These are phyloP conservation scores for Fabriciana adippe DNA, from an alignment of 2,888 invertebrate species.

Conservation along the genomic window DNA sequence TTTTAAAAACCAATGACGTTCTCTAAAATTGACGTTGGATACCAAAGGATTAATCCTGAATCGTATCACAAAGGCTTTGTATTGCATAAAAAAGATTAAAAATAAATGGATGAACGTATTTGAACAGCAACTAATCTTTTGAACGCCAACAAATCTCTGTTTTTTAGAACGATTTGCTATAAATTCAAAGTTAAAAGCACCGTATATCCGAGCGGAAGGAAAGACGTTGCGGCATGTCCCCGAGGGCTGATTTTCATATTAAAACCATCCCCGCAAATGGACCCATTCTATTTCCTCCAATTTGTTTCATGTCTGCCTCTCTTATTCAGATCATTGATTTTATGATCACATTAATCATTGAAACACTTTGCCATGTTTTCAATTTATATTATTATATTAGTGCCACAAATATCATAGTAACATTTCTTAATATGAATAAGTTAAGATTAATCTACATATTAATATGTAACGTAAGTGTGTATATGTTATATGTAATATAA, in stretches of 20 bases:
- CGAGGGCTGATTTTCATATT: slow-evolving; percentile 68
- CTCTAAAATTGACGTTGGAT: not conserved
- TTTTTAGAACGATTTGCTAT: not conserved
- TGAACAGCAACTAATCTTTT: too few relatives aligned
- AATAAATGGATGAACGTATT: not conserved
- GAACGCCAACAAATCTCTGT: not conserved
- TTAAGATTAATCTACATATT: too few relatives aligned
- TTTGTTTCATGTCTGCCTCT: slow-evolving; percentile 56
- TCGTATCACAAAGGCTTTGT: not conserved
- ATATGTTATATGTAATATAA: too few relatives aligned
- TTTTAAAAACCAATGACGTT: not conserved
- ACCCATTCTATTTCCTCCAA: slow-evolving; percentile 54
- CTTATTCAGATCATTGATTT: slow-evolving; percentile 53
- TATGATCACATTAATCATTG: slow-evolving; percentile 9
- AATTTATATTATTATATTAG: slow-evolving; percentile 1
- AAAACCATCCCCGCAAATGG: slow-evolving; percentile 70
- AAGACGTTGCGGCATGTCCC: slow-evolving; percentile 44
- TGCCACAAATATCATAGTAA: not conserved
- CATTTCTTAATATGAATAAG: not conserved
- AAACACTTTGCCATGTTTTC: not conserved
- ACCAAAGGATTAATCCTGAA: not conserved
- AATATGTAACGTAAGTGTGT: too few relatives aligned
- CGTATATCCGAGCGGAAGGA: slow-evolving; percentile 9
- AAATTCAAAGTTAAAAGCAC: not conserved
- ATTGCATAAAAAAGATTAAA: slow-evolving; percentile 1